Percentiles rank a stretch among this genome's conserved stretches.
Evolutionary conservation across 2,113 vertebrate species (phyloP).

Genomic region (Lasiurus borealis): DNA sequence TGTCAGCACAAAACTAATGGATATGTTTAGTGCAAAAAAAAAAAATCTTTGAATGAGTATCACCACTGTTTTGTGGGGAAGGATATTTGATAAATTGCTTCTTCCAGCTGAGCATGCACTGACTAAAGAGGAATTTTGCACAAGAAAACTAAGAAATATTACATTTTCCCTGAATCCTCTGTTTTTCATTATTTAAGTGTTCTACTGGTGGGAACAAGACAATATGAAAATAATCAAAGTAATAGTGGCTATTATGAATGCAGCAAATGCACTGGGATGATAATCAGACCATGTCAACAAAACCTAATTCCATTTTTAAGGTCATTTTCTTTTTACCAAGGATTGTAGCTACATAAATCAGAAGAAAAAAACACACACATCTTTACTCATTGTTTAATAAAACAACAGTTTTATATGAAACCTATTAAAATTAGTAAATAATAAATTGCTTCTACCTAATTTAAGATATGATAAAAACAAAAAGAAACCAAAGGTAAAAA

Average conservation of each 20-base stretch:
- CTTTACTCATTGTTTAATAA: neutral
- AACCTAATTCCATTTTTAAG: neutral
- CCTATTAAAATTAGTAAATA: neutral
- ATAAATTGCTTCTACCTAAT: neutral
- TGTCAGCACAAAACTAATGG: neutral
- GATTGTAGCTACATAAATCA: neutral
- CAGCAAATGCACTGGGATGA: neutral
- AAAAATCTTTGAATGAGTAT: slow-evolving; percentile 21
- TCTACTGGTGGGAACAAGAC: neutral
- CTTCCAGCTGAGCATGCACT: neutral
- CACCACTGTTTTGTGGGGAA: neutral
- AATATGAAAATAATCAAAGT: neutral
- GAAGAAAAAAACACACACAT: neutral
- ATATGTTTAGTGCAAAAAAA: slow-evolving; percentile 37
- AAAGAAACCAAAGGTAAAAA: neutral
- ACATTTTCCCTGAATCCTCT: neutral
- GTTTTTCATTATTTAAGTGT: slow-evolving; percentile 21
- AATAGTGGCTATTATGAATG: neutral
- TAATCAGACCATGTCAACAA: neutral
- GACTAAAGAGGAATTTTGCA: neutral
- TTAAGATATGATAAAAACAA: neutral
- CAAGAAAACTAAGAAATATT: neutral
- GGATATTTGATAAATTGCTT: slow-evolving; percentile 18
- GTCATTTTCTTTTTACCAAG: neutral
- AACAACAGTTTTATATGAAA: neutral